Percentiles rank a stretch among this genome's conserved stretches.
These are phyloP conservation scores for Pristiophorus japonicus DNA, from an alignment of 2,113 vertebrate genomes.

Conservation along the genomic window DNA sequence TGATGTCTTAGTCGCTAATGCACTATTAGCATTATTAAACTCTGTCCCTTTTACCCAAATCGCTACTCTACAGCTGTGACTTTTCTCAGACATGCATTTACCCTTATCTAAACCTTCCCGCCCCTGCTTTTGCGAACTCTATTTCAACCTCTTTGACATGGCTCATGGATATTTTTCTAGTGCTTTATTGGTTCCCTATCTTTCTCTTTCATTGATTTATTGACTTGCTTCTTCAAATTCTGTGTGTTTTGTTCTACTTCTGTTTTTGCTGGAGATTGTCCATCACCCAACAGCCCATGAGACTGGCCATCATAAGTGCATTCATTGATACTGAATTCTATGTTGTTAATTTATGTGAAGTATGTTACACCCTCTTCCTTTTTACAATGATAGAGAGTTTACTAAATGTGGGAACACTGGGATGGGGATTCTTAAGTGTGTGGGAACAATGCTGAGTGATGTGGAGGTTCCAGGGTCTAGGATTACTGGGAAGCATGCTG, in stretches of 20 bases:
- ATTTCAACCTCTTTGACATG: not conserved
- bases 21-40: no score
- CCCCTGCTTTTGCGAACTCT: not conserved
- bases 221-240: not conserved
- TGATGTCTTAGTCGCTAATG: no score
- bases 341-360: no score
- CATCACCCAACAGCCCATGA: not conserved
- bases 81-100: no score
- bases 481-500: not conserved
- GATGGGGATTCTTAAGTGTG: not conserved
- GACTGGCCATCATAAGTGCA: not conserved
- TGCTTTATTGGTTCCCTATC: not conserved
- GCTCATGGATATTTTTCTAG: not conserved
- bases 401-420: not conserved
- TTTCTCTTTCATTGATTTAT: not conserved
- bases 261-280: not conserved
- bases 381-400: not conserved
- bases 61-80: no score
- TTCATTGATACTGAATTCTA: no score
- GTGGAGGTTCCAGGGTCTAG: not conserved
- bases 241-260: not conserved
- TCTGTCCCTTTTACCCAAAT: no score
- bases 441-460: not conserved
- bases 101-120: no score
- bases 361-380: not conserved